phyloP scores from a whole-genome alignment of 1,140 invertebrate genomes.

The Helicoverpa armigera region DNA sequence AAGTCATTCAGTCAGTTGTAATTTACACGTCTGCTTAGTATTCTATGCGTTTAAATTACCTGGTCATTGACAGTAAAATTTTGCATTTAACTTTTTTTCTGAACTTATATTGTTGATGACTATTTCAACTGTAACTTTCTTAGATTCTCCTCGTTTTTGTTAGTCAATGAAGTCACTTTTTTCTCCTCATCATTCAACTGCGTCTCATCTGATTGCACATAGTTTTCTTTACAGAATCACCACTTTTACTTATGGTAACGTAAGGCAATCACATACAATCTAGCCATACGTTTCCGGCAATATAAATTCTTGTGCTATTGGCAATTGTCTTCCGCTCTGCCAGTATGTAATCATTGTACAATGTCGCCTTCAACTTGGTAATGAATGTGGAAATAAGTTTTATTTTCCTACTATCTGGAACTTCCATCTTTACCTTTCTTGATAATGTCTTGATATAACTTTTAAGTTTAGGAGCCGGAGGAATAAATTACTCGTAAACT shows the following conservation, averaged over 20 bases:
- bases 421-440: slow-evolving; percentile 1
- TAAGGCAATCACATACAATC: slow-evolving; percentile 3
- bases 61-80: background rate
- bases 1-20: background rate
- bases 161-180: background rate
- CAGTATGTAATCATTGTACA: slow-evolving; percentile 6
- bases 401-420: background rate
- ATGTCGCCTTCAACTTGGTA: slow-evolving; percentile 29
- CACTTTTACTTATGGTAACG: slow-evolving; percentile 25
- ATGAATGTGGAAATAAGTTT: slow-evolving; percentile 13
- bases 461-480: too few species aligned
- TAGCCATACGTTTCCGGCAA: slow-evolving; percentile 14
- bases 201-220: background rate
- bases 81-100: background rate
- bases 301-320: slow-evolving; percentile 34
- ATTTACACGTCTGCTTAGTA: background rate
- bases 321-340: slow-evolving; percentile 33
- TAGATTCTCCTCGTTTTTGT: background rate
- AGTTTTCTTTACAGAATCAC: slow-evolving; percentile 4
- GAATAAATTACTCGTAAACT: background rate
- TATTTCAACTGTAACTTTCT: background rate
- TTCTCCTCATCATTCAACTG: background rate
- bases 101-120: background rate
- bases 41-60: background rate
- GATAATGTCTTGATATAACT: too few species aligned